Evolutionary conservation across 2,888 invertebrate species (phyloP).

Genomic region (Empis livida): DNA sequence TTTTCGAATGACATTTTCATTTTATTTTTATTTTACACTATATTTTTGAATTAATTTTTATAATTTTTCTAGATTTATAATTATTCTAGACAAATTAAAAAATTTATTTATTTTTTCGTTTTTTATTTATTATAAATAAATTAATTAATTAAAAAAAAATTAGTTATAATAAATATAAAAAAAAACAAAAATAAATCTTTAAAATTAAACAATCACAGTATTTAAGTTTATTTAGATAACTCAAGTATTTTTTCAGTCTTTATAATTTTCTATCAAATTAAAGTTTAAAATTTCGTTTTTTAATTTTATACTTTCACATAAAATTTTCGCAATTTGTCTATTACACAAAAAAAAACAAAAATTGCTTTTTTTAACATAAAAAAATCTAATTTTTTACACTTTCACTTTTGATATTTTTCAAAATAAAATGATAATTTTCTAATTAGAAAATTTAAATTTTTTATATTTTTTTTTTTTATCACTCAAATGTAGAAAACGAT

Average conservation of each 20-base stretch:
- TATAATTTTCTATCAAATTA: background rate
- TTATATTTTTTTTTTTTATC: background rate
- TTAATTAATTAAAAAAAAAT: conserved; percentile 6
- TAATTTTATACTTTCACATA: background rate
- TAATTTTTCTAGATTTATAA: conserved; percentile 22
- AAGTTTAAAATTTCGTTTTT: too few relatives aligned
- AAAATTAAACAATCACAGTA: conserved; percentile 10
- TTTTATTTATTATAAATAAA: conserved; percentile 6
- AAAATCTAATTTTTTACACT: too few relatives aligned
- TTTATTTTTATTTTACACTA: conserved; percentile 15
- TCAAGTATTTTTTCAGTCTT: background rate
- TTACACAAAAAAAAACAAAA: too few relatives aligned
- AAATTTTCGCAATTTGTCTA: too few relatives aligned
- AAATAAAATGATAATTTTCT: too few relatives aligned
- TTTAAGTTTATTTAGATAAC: conserved; percentile 4
- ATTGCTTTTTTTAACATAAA: too few relatives aligned
- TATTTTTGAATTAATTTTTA: too few relatives aligned
- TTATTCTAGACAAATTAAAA: too few relatives aligned
- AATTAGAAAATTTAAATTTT: background rate
- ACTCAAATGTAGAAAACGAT: background rate
- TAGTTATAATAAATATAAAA: background rate
- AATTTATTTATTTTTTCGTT: background rate
- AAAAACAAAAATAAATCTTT: conserved; percentile 4
- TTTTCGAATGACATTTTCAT: conserved; percentile 49
- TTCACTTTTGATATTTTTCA: too few relatives aligned